Conservation (phyloP, 2,113 vertebrate genomes). For the Scophthalmus maximus region DNA sequence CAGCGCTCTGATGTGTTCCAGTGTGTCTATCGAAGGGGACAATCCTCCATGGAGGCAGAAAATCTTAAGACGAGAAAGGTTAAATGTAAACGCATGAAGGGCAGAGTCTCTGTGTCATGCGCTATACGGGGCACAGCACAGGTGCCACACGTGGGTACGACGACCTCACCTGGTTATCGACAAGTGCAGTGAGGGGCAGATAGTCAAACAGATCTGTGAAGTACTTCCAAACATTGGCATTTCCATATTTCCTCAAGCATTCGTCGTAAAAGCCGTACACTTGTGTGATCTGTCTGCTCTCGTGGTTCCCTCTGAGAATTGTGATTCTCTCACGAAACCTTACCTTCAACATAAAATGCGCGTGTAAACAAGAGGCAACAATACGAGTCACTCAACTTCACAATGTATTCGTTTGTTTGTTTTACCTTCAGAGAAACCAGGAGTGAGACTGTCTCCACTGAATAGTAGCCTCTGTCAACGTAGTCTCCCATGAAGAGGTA, state of each 20-base stretch:
- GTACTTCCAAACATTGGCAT: slow-evolving; percentile 98
- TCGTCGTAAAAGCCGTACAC: slow-evolving; percentile 85
- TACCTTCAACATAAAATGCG: slow-evolving; percentile 80
- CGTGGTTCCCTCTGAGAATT: slow-evolving; percentile 96
- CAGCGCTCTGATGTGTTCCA: slow-evolving; percentile 98
- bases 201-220: slow-evolving; percentile 89
- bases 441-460: slow-evolving; percentile 96
- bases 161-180: slow-evolving; percentile 93
- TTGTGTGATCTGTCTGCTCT: slow-evolving; percentile 88
- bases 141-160: background rate
- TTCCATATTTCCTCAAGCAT: slow-evolving; percentile 97
- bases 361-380: background rate
- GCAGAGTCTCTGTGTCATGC: background rate
- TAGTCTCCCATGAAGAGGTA: slow-evolving; percentile 93
- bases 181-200: slow-evolving; percentile 95
- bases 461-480: slow-evolving; percentile 87
- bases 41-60: slow-evolving; percentile 98
- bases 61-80: slow-evolving; percentile 81
- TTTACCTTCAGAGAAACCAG: slow-evolving; percentile 98
- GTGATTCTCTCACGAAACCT: slow-evolving; percentile 97
- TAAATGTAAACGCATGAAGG: slow-evolving; percentile 1
- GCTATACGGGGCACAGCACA: background rate
- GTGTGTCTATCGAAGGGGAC: slow-evolving; percentile 97
- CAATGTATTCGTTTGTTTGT: background rate
- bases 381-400: background rate